A percentile compares a stretch with the other conserved stretches of the same genome.
phyloP scores from a whole-genome alignment of 2,888 invertebrate species.

The Diaphora mendica region DNA sequence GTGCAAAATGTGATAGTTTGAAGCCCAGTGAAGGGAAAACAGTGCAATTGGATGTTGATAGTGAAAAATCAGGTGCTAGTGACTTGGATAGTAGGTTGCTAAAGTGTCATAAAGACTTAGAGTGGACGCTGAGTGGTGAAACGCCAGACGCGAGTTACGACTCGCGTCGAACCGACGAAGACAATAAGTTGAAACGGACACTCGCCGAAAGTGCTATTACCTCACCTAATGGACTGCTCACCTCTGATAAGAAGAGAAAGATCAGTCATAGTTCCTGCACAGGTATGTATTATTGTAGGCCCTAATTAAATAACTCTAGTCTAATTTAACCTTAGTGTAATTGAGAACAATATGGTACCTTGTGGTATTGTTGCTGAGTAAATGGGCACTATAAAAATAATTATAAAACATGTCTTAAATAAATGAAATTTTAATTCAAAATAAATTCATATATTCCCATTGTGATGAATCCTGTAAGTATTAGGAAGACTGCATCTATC shows the following conservation, averaged over 20 bases:
- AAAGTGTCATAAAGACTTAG: conserved; percentile 73
- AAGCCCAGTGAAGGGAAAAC: conserved; percentile 73
- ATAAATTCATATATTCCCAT: background rate
- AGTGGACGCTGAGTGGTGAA: conserved; percentile 78
- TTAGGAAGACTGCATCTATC: background rate
- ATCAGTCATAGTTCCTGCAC: conserved; percentile 86
- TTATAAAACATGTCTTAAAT: background rate
- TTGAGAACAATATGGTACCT: background rate
- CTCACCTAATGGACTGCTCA: conserved; percentile 87
- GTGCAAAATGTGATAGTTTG: conserved; percentile 76
- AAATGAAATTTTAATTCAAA: background rate
- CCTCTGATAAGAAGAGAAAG: conserved; percentile 88
- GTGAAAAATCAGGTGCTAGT: conserved; percentile 75
- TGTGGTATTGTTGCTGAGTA: background rate
- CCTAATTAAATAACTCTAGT: conserved; percentile 8
- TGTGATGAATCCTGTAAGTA: background rate
- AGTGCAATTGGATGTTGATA: conserved; percentile 73
- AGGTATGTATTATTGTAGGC: conserved; percentile 62
- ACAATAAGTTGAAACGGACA: conserved; percentile 76
- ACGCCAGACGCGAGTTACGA: conserved; percentile 47
- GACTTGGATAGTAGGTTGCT: conserved; percentile 74
- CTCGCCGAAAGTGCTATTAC: conserved; percentile 78
- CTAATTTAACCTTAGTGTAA: background rate
- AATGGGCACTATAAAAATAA: background rate
- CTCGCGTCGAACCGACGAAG: conserved; percentile 51